Base-by-base conservation (phyloP, 2,888 invertebrate species). In the Sarcophaga rosellei region DNA sequence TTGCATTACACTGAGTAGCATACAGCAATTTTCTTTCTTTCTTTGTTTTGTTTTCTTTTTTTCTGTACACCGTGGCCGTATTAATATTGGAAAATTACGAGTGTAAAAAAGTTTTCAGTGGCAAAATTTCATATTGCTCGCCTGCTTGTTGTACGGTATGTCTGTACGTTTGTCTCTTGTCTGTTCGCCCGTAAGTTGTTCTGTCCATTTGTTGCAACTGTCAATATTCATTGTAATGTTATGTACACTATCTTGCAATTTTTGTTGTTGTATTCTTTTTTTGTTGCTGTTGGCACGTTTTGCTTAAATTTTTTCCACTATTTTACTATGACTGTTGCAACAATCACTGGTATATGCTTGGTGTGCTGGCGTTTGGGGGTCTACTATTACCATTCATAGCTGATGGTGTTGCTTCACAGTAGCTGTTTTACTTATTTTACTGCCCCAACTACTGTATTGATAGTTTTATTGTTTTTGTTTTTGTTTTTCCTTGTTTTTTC, bases 401-500 rank as follows among this genome's bases (percentile, higher is more conserved):
- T 11, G 44, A 12, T 35, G 21, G 6, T 63, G 53, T 65, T 68
- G 57, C 59, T 73, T 81, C 57, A 72, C 63, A 69, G 74, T 75
- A 84, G 84, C 65, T 53, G 11, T 72, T 63, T 66, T 53, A 53
- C 79, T 79, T 83, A 69, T 74, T 75, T 79, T 74, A 84, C 75
- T 80, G 75, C 79, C 65, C 73, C 81, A 80, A 81, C 84, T 78
- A 61, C 65, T 81, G 84, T 75, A 84, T 84, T 81, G 86, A 84
- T 86, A 84, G 66, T 86, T 84, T 81, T 86, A 86, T 84, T 81
- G 72, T 84, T 84, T 81, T 72, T 65, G 23, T 35, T 35, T 35
- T 35, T 35, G 35, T 35, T 35, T 35, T 35, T 35, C 6, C 47
- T 2, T 10, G 11, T 53, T 47, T 63, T 63, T 65, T 35, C 53